phyloP scores from a whole-genome alignment of 2,113 vertebrate genomes.

The Thamnaconus septentrionalis region DNA sequence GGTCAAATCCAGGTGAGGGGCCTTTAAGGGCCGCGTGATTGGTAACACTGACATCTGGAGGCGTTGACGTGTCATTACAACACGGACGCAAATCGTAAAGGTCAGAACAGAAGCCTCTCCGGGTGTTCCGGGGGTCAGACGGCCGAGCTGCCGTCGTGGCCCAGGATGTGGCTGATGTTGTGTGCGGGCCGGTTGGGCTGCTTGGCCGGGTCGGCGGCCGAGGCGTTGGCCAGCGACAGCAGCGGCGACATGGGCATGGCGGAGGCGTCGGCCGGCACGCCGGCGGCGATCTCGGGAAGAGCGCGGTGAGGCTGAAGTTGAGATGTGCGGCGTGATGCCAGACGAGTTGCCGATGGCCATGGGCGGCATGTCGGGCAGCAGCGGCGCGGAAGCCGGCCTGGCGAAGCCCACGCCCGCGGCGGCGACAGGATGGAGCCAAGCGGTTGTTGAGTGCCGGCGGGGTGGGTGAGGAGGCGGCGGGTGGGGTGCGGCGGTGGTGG shows the following conservation, averaged over 20 bases:
- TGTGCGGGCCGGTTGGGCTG: slow-evolving; percentile 96
- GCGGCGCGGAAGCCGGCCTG: slow-evolving; percentile 89
- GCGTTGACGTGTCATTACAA: slow-evolving; percentile 3
- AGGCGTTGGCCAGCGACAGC: slow-evolving; percentile 91
- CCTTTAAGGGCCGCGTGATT: slow-evolving; percentile 3
- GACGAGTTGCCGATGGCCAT: slow-evolving; percentile 94
- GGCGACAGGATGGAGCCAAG: slow-evolving; percentile 98
- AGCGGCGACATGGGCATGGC: slow-evolving; percentile 93
- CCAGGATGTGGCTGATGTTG: slow-evolving; percentile 99
- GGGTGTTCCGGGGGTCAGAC: slow-evolving; percentile 72
- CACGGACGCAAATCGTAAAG: slow-evolving; percentile 38
- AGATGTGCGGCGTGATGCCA: slow-evolving; percentile 86
- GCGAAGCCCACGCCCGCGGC: slow-evolving; percentile 91
- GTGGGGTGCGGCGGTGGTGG: no score
- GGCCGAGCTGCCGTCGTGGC: slow-evolving; percentile 96
- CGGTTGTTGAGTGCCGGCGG: slow-evolving; percentile 83
- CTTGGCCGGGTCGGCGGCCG: slow-evolving; percentile 91
- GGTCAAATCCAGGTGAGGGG: slow-evolving; percentile 36
- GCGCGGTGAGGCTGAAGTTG: slow-evolving; percentile 95
- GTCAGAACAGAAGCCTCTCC: slow-evolving; percentile 10
- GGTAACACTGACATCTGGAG: slow-evolving; percentile 26
- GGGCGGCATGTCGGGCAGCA: slow-evolving; percentile 93
- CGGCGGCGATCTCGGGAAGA: slow-evolving; percentile 96
- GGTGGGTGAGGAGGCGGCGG: no score
- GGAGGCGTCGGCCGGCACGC: slow-evolving; percentile 91